Percentiles rank a stretch among this genome's conserved stretches.
Conservation (phyloP, 2,113 vertebrate genomes). For the Pseudopipra pipra region DNA sequence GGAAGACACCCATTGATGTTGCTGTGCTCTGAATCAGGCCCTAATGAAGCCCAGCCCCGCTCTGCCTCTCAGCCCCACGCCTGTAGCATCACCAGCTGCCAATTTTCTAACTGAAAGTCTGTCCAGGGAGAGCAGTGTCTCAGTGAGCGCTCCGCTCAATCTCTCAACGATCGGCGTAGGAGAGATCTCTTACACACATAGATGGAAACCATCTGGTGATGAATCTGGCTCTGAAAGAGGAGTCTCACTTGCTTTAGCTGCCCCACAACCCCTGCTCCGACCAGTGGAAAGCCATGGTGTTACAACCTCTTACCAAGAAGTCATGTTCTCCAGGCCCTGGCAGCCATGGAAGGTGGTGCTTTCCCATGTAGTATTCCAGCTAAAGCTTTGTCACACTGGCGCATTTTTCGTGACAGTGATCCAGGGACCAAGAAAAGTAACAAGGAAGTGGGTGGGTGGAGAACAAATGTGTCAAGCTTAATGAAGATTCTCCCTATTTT, state of each 20-base stretch:
- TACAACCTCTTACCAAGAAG: neutral
- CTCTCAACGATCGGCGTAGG: accelerated
- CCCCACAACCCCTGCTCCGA: accelerated
- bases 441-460: neutral
- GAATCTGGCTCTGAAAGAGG: neutral
- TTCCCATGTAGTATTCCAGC: neutral
- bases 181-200: neutral
- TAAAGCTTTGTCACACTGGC: neutral
- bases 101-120: neutral
- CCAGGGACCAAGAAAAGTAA: neutral
- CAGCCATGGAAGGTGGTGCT: neutral
- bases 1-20: neutral
- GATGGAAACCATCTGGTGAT: neutral
- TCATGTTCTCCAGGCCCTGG: neutral
- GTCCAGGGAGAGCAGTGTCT: neutral
- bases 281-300: neutral
- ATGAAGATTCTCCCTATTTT: conserved; percentile 40
- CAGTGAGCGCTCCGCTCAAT: neutral
- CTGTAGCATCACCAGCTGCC: neutral
- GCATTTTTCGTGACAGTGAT: neutral
- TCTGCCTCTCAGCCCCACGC: neutral
- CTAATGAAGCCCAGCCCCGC: neutral
- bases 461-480: conserved; percentile 19
- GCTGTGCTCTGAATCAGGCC: neutral
- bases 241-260: neutral